These are phyloP conservation scores for Platycnemis pennipes DNA, from an alignment of 2,888 invertebrate species.

Conservation along the genomic window DNA sequence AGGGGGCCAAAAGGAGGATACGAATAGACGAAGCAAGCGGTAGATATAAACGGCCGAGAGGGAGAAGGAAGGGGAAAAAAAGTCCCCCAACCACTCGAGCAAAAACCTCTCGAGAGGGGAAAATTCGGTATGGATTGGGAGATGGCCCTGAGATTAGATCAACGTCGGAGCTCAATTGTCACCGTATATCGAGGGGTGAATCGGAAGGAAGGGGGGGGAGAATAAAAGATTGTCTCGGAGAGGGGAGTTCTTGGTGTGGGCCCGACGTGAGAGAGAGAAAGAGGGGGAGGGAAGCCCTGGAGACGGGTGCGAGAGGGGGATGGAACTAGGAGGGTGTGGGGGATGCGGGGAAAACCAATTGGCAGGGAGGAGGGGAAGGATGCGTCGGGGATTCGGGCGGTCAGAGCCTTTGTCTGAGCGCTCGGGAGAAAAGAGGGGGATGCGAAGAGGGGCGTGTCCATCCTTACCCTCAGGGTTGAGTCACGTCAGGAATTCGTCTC, in stretches of 20 bases:
- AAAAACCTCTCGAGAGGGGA: background rate
- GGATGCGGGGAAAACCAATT: background rate
- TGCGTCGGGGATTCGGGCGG: background rate
- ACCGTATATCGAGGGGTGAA: slow-evolving; percentile 38
- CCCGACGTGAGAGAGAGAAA: background rate
- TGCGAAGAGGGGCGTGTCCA: slow-evolving; percentile 13
- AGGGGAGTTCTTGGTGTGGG: background rate
- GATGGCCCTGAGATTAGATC: slow-evolving; percentile 51
- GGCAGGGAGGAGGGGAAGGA: background rate
- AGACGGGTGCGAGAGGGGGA: too few species aligned
- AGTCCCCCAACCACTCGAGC: background rate
- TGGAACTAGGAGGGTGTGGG: background rate
- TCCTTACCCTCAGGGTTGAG: background rate
- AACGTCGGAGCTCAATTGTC: slow-evolving; percentile 44
- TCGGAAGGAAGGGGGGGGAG: background rate
- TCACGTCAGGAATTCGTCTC: slow-evolving; percentile 63
- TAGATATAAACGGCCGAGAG: background rate
- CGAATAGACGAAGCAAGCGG: background rate
- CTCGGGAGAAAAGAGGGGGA: background rate
- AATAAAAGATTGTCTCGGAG: slow-evolving; percentile 19
- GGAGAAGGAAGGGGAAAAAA: background rate
- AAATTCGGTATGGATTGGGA: slow-evolving; percentile 24
- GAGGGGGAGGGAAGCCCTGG: background rate
- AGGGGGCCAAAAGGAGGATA: too few species aligned
- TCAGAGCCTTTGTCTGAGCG: background rate